Evolutionary conservation across 2,888 invertebrate genomes (phyloP), one percentile per base, ranked within the genome.

Genomic region (Agonopterix subpropinquella): DNA sequence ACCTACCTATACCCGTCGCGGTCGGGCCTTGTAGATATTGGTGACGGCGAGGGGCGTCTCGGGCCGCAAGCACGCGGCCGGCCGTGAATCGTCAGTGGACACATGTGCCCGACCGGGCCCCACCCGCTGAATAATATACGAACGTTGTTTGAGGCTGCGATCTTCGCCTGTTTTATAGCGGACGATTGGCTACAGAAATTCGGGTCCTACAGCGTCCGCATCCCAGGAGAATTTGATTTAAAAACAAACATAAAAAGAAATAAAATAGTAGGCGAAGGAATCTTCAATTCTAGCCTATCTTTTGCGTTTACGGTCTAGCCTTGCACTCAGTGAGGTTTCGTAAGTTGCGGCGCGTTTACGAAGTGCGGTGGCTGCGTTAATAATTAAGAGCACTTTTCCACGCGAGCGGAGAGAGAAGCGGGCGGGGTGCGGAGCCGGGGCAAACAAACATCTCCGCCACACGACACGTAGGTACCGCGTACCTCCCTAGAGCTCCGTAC

Each of bases 331-430:
- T 62, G 65, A 56, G 55, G 56, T 59, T 42, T 42, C 42, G 42
- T 42, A 58, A 55, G 50, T 62, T 63, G 64, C 58, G 65, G 55
- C 67, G 64, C 70, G 68, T 69, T 76, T 73, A 65, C 70, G 62
- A 57, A 70, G 70, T 65, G 71, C 64, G 64, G 64, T 64, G 64
- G 43, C 63, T 62, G 65, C 74, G 77, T 85, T 61, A 82, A 84
- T 85, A 84, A 84, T 84, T 83, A 80, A 85, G 77, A 64, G 70
- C 77, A 73, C 83, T 83, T 75, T 75, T 73, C 68, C 67, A 61
- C 67, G 68, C 59, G 67, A 56, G 62, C 11, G 42, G 28, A 28
- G 28, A 28, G 28, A 28, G 28, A 28, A 28, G 28, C 28, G 28
- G 28, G 28, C 28, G 28, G 28, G 28, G 28, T 28, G 28, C 58